Conservation (phyloP, 2,113 vertebrate genomes). For the Pheucticus melanocephalus region DNA sequence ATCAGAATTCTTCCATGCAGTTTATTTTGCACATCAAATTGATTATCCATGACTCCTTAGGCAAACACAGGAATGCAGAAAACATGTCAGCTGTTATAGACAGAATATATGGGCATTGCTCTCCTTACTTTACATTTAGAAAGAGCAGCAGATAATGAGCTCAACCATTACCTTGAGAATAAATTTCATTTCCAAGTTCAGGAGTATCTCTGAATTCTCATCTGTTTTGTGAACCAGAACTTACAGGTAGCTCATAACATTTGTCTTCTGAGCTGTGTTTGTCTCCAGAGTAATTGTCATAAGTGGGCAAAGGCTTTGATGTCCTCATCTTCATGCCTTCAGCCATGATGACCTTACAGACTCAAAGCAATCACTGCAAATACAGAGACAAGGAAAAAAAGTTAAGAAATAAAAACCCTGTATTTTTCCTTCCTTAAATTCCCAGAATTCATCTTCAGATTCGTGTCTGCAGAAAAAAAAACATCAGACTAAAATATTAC, state of each 20-base stretch:
- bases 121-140: not conserved
- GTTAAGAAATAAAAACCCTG: not conserved
- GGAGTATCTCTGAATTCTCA: not conserved
- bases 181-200: constrained; percentile 11
- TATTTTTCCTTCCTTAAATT: not conserved
- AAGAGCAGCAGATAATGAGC: constrained; percentile 5
- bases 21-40: constrained; percentile 32
- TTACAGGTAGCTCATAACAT: constrained; percentile 4
- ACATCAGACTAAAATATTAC: not conserved
- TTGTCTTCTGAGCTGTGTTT: constrained; percentile 1
- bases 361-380: constrained; percentile 32
- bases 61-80: constrained; percentile 37
- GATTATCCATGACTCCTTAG: constrained; percentile 30
- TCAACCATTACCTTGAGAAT: not conserved
- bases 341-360: not conserved
- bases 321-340: not conserved
- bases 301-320: constrained; percentile 3
- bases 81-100: constrained; percentile 1
- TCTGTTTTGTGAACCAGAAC: constrained; percentile 13
- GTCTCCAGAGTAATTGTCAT: not conserved
- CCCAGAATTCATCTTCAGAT: not conserved
- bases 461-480: not conserved
- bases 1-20: constrained; percentile 9
- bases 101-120: not conserved
- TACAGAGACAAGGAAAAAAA: not conserved